Percentiles rank a stretch among this genome's conserved stretches.
phyloP scores from a whole-genome alignment of 2,888 invertebrate species.

The Nycteola revayana region DNA sequence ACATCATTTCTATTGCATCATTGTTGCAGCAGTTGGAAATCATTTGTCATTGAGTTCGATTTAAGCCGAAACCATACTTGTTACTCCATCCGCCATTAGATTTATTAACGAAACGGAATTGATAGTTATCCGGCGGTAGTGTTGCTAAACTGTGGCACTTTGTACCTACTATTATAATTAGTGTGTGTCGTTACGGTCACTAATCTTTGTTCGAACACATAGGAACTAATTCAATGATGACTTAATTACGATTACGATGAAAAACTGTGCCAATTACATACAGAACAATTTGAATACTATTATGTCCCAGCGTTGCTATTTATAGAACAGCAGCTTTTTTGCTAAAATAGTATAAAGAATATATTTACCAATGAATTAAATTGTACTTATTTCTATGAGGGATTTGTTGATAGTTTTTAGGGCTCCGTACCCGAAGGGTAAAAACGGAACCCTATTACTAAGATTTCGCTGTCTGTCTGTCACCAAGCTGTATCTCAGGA shows the following conservation, averaged over 20 bases:
- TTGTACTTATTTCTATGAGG: no score
- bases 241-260: slow-evolving; percentile 13
- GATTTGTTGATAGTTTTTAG: no score
- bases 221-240: slow-evolving; percentile 6
- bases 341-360: no score
- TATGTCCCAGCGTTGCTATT: no score
- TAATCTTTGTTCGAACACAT: slow-evolving; percentile 10
- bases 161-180: slow-evolving; percentile 13
- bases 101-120: slow-evolving; percentile 44
- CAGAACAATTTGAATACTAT: no score
- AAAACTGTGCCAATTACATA: slow-evolving; percentile 6
- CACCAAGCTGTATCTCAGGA: no score
- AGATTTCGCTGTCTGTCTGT: no score
- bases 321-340: no score
- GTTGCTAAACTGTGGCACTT: slow-evolving; percentile 31
- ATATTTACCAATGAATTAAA: no score
- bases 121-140: slow-evolving; percentile 37
- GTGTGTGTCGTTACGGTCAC: slow-evolving; percentile 9
- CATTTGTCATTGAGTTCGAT: slow-evolving; percentile 45
- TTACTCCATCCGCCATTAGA: slow-evolving; percentile 47
- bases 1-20: slow-evolving; percentile 28
- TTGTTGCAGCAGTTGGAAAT: slow-evolving; percentile 33
- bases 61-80: slow-evolving; percentile 34
- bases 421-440: no score
- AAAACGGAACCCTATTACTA: no score